Conservation (phyloP, 1,140 invertebrate species). For the Saccostrea echinata region DNA sequence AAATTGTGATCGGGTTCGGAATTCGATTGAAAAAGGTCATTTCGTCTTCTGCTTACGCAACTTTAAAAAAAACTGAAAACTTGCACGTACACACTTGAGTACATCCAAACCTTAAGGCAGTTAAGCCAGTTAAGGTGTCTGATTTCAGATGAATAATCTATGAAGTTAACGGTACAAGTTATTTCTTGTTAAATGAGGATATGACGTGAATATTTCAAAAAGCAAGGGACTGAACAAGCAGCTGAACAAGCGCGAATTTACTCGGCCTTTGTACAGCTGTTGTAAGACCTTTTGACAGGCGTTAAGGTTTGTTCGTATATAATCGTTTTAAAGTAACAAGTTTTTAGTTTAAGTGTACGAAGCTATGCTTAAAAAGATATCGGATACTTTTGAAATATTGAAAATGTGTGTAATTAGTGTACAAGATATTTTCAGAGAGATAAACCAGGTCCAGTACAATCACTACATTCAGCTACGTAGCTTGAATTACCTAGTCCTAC, state of each 20-base stretch:
- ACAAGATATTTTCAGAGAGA: too few species aligned
- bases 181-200: too few species aligned
- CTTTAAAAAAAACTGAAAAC: background rate
- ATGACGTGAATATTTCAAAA: too few species aligned
- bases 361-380: too few species aligned
- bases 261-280: background rate
- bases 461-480: too few species aligned
- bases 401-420: too few species aligned
- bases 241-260: background rate
- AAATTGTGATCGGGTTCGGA: conserved; percentile 30
- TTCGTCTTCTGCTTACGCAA: conserved; percentile 15
- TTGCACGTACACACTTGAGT: background rate
- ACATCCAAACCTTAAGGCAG: background rate
- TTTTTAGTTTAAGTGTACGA: too few species aligned
- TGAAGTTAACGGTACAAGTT: background rate
- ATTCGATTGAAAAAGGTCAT: background rate
- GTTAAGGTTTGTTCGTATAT: background rate
- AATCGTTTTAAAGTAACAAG: too few species aligned
- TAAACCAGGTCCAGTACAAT: too few species aligned
- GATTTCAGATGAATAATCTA: background rate
- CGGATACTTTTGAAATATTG: too few species aligned
- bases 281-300: background rate
- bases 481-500: too few species aligned
- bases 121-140: background rate
- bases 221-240: background rate